Evolutionary conservation across 2,888 invertebrate species (phyloP), one percentile per base, ranked within the genome.

Genomic region (Callinectes sapidus): DNA sequence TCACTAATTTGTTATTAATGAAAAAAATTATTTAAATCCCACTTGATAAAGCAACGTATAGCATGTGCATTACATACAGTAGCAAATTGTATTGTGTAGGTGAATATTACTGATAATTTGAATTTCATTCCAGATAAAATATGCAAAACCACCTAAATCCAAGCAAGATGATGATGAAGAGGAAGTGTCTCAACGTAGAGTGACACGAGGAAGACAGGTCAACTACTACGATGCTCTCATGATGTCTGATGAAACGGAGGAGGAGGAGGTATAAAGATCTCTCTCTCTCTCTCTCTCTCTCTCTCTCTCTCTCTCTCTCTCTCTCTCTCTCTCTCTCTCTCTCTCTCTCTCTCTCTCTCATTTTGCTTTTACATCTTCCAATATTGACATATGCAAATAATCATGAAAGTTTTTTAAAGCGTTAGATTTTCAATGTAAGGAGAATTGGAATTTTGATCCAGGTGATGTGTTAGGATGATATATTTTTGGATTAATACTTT

Each of bases 211-310:
- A 10, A 61, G 94, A 35, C 94, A 94, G 66, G 94, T 94, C 18
- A 94, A 94, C 71, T 94, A 94, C 86, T 93, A 88, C n/a, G 93
- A 94, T 90, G 90, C 88, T 87, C 92, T 94, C 88, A 85, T 94
- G 35, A 92, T 94, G 92, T 92, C 94, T 16, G 94, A 94, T 85
- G 94, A 94, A 85, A 91, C 91, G 16, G 93, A 93, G 23, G 94
- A 94, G 35, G 93, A 92, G 71, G 94, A 92, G 93, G 94, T 93
- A 92, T 61, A 90, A 32, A 28, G 0, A 48, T 54, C n/a, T n/a
- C 28, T 48, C 48, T n/a, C 48, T 48, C 48, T 87, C 23, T 71
- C n/a, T n/a, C 23, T 13, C 71, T 28, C 35, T 87, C 87, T 32
- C 35, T 18, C 35, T 87, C 32, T n/a, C 87, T 87, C 32, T 87